A percentile compares a stretch with the other conserved stretches of the same genome.
phyloP scores from a whole-genome alignment of 2,797 vertebrate genomes.

The Toxotes lorentzi region DNA sequence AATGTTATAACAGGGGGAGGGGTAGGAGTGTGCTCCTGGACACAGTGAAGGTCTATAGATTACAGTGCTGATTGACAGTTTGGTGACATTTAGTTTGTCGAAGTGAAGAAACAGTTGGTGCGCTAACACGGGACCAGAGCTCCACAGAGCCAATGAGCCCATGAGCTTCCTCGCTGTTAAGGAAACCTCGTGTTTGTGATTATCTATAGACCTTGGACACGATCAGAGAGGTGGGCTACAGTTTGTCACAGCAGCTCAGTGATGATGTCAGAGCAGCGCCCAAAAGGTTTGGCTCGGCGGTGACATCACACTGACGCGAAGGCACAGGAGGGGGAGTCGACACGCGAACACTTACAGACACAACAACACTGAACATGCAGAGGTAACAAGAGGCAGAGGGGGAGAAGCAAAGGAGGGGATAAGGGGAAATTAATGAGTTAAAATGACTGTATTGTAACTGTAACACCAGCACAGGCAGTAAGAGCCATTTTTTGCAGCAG shows the following conservation, averaged over 20 bases:
- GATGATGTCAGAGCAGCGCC: conserved; percentile 60
- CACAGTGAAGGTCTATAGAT: conserved; percentile 70
- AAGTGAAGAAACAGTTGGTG: conserved; percentile 21
- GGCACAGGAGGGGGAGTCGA: conserved; percentile 19
- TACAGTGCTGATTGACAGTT: conserved; percentile 14
- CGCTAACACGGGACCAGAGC: not conserved
- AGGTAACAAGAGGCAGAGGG: conserved; percentile 54
- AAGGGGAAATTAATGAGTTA: conserved; percentile 57
- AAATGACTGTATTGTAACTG: conserved; percentile 18
- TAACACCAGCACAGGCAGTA: conserved; percentile 41
- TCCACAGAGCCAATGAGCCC: not conserved
- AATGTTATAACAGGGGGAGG: conserved; percentile 6
- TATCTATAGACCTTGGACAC: conserved; percentile 69
- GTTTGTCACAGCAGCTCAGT: conserved; percentile 53
- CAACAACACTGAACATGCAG: conserved; percentile 80
- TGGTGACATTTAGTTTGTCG: conserved; percentile 10
- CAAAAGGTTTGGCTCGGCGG: not conserved
- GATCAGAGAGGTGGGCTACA: conserved; percentile 22
- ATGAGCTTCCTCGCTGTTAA: conserved; percentile 26
- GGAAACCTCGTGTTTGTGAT: conserved; percentile 23
- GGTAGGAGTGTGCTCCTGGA: conserved; percentile 32
- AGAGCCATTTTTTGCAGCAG: conserved; percentile 43
- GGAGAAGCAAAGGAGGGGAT: conserved; percentile 63
- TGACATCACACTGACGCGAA: conserved; percentile 62
- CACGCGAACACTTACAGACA: conserved; percentile 60